Evolutionary conservation across 2,113 vertebrate genomes (phyloP).

Genomic region (Haliaeetus leucogaster): DNA sequence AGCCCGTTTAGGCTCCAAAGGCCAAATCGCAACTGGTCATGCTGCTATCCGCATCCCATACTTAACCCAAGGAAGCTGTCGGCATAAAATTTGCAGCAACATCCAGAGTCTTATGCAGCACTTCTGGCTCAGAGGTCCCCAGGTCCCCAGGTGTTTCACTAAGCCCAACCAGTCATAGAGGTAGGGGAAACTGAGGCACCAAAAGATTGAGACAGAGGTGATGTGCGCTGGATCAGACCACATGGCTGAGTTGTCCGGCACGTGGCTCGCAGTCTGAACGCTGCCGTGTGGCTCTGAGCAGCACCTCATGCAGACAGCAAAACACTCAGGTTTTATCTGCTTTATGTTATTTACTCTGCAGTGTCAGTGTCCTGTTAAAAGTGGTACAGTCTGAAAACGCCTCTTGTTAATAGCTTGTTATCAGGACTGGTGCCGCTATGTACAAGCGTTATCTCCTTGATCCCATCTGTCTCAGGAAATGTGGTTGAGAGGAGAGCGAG

Average conservation of each 20-base stretch:
- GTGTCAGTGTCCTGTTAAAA: neutral
- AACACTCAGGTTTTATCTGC: neutral
- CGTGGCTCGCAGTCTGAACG: neutral
- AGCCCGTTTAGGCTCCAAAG: neutral
- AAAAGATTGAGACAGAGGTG: neutral
- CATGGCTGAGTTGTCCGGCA: neutral
- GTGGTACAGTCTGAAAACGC: neutral
- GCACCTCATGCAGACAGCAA: fast-evolving
- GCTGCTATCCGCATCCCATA: neutral
- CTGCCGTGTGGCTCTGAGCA: neutral
- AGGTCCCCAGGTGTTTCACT: neutral
- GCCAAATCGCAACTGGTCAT: neutral
- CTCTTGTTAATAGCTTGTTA: constrained; percentile 27
- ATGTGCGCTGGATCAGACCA: neutral
- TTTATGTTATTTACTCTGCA: neutral
- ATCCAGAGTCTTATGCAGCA: neutral
- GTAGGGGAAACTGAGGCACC: neutral
- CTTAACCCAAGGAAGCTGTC: neutral
- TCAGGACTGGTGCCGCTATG: neutral
- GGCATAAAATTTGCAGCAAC: neutral
- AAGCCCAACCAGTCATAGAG: neutral
- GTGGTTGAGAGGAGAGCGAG: neutral
- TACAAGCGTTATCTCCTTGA: neutral
- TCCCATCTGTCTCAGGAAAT: constrained; percentile 21
- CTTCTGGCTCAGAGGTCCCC: neutral